Evolutionary conservation across 2,888 invertebrate genomes (phyloP).

Genomic region (Unio delphinus): DNA sequence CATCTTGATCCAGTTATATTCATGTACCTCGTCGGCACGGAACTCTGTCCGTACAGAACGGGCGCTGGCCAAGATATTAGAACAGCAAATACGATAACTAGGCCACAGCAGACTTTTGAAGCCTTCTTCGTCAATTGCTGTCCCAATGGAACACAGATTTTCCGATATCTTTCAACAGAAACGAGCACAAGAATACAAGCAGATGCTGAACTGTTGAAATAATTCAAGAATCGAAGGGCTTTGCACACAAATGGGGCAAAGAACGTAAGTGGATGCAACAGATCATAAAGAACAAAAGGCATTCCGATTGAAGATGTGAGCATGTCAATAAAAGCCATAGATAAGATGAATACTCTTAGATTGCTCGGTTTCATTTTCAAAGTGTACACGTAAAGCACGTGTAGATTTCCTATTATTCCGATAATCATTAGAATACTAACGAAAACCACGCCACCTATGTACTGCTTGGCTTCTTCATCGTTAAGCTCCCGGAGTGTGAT

Average conservation of each 20-base stretch:
- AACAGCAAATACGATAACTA: constrained; percentile 20
- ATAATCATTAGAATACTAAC: constrained; percentile 27
- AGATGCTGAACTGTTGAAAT: constrained; percentile 24
- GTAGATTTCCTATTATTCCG: constrained; percentile 36
- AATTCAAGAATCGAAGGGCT: constrained; percentile 30
- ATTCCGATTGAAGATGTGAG: constrained; percentile 31
- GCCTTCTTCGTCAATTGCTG: constrained; percentile 34
- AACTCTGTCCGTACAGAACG: constrained; percentile 46
- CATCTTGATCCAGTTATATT: constrained; percentile 44
- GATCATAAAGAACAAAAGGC: constrained; percentile 36
- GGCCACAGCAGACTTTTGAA: constrained; percentile 23
- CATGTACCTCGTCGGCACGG: constrained; percentile 26
- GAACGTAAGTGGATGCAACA: constrained; percentile 31
- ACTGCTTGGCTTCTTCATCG: constrained; percentile 20
- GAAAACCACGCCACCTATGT: constrained; percentile 34
- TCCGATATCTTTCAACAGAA: constrained; percentile 42
- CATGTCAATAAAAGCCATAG: constrained; percentile 27
- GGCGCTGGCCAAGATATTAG: constrained; percentile 43
- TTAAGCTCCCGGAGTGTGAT: constrained; percentile 16
- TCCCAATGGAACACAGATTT: constrained; percentile 49
- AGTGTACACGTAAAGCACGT: constrained; percentile 31
- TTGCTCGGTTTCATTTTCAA: constrained; percentile 32
- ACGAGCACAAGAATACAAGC: constrained; percentile 23
- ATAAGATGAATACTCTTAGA: constrained; percentile 32
- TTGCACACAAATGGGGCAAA: constrained; percentile 24